These are phyloP conservation scores for Caenorhabditis becei DNA, from an alignment of 2,888 invertebrate genomes.

Conservation along the genomic window DNA sequence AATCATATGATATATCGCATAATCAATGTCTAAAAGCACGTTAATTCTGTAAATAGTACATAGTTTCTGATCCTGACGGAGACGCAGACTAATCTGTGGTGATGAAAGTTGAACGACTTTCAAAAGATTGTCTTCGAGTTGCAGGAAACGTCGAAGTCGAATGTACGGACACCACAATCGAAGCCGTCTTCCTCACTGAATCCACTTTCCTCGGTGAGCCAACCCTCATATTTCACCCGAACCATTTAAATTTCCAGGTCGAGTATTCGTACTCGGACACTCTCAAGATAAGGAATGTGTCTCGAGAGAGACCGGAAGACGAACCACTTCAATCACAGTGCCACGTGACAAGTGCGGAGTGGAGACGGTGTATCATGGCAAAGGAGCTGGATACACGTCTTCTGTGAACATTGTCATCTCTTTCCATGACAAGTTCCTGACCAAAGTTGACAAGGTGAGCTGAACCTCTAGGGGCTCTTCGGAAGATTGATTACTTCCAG, in stretches of 20 bases:
- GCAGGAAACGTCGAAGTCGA: slow-evolving; percentile 81
- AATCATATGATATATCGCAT: slow-evolving; percentile 21
- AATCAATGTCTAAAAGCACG: slow-evolving; percentile 43
- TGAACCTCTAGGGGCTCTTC: too few relatives aligned
- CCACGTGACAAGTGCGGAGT: slow-evolving; percentile 79
- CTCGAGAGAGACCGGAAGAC: slow-evolving; percentile 75
- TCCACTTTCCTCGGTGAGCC: slow-evolving; percentile 66
- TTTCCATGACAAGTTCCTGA: slow-evolving; percentile 81
- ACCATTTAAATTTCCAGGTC: slow-evolving; percentile 68
- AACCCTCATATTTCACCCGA: background rate
- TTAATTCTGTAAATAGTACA: background rate
- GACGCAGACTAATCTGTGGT: slow-evolving; percentile 24
- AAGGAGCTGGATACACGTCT: slow-evolving; percentile 80
- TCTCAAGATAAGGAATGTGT: slow-evolving; percentile 78
- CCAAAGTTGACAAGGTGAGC: slow-evolving; percentile 80
- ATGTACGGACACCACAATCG: slow-evolving; percentile 80
- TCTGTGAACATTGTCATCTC: slow-evolving; percentile 81
- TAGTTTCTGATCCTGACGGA: background rate
- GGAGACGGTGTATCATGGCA: slow-evolving; percentile 75
- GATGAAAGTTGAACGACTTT: slow-evolving; percentile 50
- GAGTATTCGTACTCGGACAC: slow-evolving; percentile 80
- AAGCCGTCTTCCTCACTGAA: slow-evolving; percentile 80
- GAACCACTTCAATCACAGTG: slow-evolving; percentile 78
- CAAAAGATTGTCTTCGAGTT: slow-evolving; percentile 16
- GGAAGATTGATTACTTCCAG: too few relatives aligned